These are phyloP conservation scores for Tromatobia lineatoria DNA, from an alignment of 2,888 invertebrate genomes.

Conservation along the genomic window DNA sequence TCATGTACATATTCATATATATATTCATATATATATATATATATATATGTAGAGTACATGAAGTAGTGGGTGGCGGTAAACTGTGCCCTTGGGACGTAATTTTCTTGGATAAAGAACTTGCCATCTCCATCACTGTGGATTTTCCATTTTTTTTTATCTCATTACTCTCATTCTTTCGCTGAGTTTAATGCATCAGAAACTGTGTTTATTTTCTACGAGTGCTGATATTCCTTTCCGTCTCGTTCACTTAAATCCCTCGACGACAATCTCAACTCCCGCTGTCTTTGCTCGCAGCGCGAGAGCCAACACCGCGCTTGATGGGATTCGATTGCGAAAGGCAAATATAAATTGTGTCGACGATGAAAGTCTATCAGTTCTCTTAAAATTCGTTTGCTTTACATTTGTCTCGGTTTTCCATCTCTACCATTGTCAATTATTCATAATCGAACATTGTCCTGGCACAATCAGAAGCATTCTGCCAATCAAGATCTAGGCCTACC, in stretches of 20 bases:
- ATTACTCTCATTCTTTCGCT: constrained; percentile 16
- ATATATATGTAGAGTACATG: background rate
- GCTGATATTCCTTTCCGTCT: constrained; percentile 6
- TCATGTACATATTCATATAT: too few relatives aligned
- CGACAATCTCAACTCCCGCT: constrained; percentile 19
- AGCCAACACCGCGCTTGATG: background rate
- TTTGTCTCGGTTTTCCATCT: background rate
- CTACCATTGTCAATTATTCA: constrained; percentile 14
- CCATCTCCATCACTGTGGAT: background rate
- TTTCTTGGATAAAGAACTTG: constrained; percentile 23
- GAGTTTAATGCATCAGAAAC: constrained; percentile 3
- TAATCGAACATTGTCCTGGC: background rate
- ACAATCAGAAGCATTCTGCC: background rate
- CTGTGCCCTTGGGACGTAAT: constrained; percentile 3
- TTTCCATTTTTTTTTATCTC: constrained; percentile 26
- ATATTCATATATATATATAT: too few relatives aligned
- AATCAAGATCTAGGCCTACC: background rate
- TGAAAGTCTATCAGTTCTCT: background rate
- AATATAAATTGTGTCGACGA: constrained; percentile 16
- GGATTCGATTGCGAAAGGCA: constrained; percentile 1
- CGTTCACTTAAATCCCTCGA: constrained; percentile 9
- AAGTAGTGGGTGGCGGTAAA: background rate
- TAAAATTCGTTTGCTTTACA: background rate
- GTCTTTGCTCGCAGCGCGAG: background rate
- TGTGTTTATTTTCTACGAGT: constrained; percentile 3